Base-by-base conservation (phyloP, 2,888 invertebrate genomes). In the Petrolisthes manimaculis region DNA sequence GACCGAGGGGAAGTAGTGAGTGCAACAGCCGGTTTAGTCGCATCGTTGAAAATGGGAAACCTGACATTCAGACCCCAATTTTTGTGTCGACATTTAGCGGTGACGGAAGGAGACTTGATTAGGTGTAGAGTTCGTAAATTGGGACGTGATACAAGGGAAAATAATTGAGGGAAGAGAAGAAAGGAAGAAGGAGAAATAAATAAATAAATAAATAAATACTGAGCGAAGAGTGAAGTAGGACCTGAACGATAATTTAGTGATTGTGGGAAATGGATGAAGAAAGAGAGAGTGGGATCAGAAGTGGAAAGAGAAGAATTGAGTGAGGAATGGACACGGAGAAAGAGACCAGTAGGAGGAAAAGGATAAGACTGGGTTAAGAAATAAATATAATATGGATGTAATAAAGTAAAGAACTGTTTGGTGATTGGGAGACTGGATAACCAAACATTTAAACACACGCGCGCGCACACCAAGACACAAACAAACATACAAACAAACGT, bases 1-100 rank as follows among this genome's bases (percentile, higher is more conserved):
- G 67, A 55, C 79, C 55, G 87, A 87, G 87, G 87, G 87, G 87
- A 87, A 87, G 37, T 37, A 37, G 37, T 37, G 37, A 37, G 87
- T 87, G 87, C 87, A 87, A 87, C 87, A 87, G 87, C 87, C 87
- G 87, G 87, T 87, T 87, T 67, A 74, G 78, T 83, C 83, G 83
- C 87, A 87, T 87, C 87, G 79, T 83, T 79, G 87, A 87, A 87
- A 87, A 87, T 87, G 87, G 83, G 87, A 87, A 87, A 87, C 87
- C 87, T 87, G 87, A 87, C 87, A 87, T 87, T 87, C 83, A 83
- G 71, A 87, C 86, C 82, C 67, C 77, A 87, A 87, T 86, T 86
- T 86, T 86, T 86, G 87, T 83, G 87, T 87, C 87, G 86, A 86
- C 86, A 86, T 86, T 87, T 87, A 87, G 87, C 87, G 78, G 83